phyloP scores from a whole-genome alignment of 2,113 vertebrate genomes.

The Leucosticte australis region DNA sequence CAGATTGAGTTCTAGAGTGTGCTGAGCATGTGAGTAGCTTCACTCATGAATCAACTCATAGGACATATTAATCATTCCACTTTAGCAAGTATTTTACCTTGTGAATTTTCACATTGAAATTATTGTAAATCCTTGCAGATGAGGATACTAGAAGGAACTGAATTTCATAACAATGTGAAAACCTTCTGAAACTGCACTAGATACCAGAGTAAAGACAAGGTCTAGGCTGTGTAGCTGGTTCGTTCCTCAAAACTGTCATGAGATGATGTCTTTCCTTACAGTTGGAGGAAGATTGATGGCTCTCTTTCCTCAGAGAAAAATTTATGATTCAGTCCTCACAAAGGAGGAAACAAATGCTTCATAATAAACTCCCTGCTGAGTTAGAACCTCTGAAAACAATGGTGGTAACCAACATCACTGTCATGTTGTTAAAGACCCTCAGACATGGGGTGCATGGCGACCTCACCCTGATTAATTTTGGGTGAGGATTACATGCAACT shows the following conservation, averaged over 20 bases:
- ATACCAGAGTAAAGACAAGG: not conserved
- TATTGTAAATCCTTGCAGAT: not conserved
- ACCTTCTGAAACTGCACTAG: not conserved
- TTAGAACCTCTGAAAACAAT: not conserved
- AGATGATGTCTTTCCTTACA: not conserved
- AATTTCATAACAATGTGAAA: not conserved
- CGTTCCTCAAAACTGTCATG: not conserved
- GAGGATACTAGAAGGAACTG: not conserved
- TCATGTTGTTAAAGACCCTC: not conserved
- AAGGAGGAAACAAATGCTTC: not conserved
- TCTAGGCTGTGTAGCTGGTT: not conserved
- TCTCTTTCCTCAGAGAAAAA: not conserved
- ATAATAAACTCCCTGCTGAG: not conserved
- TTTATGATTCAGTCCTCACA: not conserved
- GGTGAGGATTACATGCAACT: not conserved
- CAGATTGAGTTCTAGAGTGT: not conserved
- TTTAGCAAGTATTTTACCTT: not conserved
- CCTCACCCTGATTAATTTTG: no score
- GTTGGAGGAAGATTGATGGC: not conserved
- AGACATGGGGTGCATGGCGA: rapidly evolving
- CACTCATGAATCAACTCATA: not conserved
- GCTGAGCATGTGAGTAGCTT: not conserved
- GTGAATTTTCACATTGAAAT: not conserved
- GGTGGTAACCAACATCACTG: not conserved
- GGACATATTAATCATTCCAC: not conserved